Base-by-base conservation (phyloP, 2,797 vertebrate genomes). In the Propithecus perrieri region DNA sequence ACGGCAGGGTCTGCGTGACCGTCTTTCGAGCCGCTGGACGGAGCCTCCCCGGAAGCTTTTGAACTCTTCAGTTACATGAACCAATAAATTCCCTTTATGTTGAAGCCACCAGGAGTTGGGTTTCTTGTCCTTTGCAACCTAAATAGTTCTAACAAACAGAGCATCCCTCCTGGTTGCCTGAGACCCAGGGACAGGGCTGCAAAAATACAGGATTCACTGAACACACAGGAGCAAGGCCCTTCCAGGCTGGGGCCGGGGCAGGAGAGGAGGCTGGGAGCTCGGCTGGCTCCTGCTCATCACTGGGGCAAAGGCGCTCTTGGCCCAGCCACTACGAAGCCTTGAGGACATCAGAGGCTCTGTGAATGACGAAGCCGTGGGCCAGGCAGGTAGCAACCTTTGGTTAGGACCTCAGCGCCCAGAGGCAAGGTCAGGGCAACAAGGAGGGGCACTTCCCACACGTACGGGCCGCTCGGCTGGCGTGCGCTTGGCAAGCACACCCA, bases 391-490 rank as follows among this genome's bases (percentile, higher is more conserved):
- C 20, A 20, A 76, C 50, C 33, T 46, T 35, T 0, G 2, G 30
- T 7, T 30, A 8, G 26, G 20, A 41, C 61, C 59, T 43, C 41
- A 5, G 67, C 11, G 11, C 20, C 26, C 28, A 53, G 85, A 75
- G 69, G 35, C 55, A 35, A 38, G n/a, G 50, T 2, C 18, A 59
- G 43, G 24, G 30, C n/a, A 17, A 6, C 8, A 1, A 4, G 38
- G 35, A 30, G 50, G 57, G 74, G 35, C 5, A 1, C 1, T 61
- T 26, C 63, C 24, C 67, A 5, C 30, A 9, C 1, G 3, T 11
- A 0, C 1, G 7, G n/a, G 2, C 53, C 38, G 2, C 1, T 0
- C 5, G 0, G 38, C 30, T 1, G 33, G 41, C 24, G 0, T 0
- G 24, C 20, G 0, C 26, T n/a, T 0, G 24, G 24, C 74, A 55